Percentiles rank a stretch among this genome's conserved stretches.
Evolutionary conservation across 2,888 invertebrate genomes (phyloP).

Genomic region (Aradus depressus): DNA sequence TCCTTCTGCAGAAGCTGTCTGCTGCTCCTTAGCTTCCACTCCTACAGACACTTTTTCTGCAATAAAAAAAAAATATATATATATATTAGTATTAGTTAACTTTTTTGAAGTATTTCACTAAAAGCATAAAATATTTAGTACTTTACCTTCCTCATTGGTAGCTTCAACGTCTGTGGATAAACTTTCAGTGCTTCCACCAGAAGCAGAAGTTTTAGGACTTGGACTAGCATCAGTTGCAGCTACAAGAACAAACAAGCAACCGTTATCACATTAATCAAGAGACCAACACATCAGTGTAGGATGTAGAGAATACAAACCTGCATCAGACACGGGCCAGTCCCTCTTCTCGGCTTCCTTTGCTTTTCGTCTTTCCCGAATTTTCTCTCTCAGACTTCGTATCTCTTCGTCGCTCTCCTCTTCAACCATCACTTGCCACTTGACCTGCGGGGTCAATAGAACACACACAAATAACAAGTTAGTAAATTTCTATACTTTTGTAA

Average conservation of each 20-base stretch:
- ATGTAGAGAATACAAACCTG: constrained; percentile 1
- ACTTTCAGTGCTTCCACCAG: constrained; percentile 39
- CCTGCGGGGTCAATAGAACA: too few relatives aligned
- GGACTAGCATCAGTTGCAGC: constrained; percentile 42
- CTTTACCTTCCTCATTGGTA: constrained; percentile 39
- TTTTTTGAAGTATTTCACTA: constrained; percentile 8
- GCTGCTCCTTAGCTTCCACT: constrained; percentile 28
- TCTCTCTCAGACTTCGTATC: constrained; percentile 50
- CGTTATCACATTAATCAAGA: too few relatives aligned
- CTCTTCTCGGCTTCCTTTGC: constrained; percentile 41
- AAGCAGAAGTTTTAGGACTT: constrained; percentile 42
- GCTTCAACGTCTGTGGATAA: constrained; percentile 44
- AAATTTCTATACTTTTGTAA: too few relatives aligned
- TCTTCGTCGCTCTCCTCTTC: constrained; percentile 55
- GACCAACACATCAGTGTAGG: too few relatives aligned
- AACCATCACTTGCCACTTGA: constrained; percentile 45
- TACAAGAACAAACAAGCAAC: too few relatives aligned
- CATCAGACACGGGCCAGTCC: constrained; percentile 10
- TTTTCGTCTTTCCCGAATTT: constrained; percentile 47
- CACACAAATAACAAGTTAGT: too few relatives aligned
- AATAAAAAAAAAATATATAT: constrained; percentile 10
- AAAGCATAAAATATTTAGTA: too few relatives aligned
- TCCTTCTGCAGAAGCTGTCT: constrained; percentile 56
- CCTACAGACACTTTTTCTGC: constrained; percentile 34
- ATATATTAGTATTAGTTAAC: not conserved